phyloP scores from a whole-genome alignment of 2,888 invertebrate genomes.

The Helleia helle region DNA sequence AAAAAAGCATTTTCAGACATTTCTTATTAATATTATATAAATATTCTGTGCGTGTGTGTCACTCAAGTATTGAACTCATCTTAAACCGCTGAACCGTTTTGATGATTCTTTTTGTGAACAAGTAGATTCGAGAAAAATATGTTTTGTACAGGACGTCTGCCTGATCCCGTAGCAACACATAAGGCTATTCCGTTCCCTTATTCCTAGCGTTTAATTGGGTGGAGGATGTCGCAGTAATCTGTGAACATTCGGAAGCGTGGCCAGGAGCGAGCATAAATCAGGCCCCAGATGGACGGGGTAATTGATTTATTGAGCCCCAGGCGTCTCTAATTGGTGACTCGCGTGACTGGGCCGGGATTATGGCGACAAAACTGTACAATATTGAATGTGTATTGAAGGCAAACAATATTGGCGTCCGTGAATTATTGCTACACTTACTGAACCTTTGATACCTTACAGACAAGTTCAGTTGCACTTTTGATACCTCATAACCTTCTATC shows the following conservation, averaged over 20 bases:
- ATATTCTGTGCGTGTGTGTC: no score
- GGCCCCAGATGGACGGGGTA: slow-evolving; percentile 66
- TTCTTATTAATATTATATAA: no score
- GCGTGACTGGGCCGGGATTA: slow-evolving; percentile 62
- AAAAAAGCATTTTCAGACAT: no score
- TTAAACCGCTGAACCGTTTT: no score
- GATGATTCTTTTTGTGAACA: no score
- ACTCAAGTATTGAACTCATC: no score
- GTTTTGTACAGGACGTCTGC: no score
- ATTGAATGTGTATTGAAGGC: slow-evolving; percentile 35
- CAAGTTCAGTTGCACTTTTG: neutral
- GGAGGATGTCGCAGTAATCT: slow-evolving; percentile 25
- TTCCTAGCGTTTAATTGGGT: neutral
- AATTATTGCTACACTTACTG: neutral
- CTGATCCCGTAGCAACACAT: no score
- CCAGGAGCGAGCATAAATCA: slow-evolving; percentile 63
- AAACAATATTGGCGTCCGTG: neutral
- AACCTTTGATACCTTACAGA: neutral
- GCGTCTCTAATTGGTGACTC: slow-evolving; percentile 68
- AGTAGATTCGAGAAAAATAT: no score
- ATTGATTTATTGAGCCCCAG: slow-evolving; percentile 65
- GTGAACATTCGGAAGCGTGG: slow-evolving; percentile 46
- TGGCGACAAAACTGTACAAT: slow-evolving; percentile 60
- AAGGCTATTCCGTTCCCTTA: neutral
- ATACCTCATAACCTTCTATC: no score